Conservation (phyloP, 2,888 invertebrate species). For the Seladonia tumulorum region DNA sequence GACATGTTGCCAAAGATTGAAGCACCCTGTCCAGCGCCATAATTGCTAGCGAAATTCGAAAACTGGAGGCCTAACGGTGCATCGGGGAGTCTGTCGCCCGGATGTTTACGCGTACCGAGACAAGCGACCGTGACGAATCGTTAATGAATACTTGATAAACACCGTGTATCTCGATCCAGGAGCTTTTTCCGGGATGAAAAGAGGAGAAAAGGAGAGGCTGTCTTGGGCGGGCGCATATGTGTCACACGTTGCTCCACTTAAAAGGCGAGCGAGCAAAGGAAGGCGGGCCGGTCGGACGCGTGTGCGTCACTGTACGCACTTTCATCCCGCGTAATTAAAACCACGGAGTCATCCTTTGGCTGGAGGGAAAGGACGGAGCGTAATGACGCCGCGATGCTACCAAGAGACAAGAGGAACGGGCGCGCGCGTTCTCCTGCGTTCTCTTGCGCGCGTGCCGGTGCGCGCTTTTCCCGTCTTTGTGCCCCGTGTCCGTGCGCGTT, state of each 20-base stretch:
- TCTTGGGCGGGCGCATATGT: slow-evolving; percentile 34
- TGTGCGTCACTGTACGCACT: slow-evolving; percentile 74
- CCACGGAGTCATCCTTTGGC: slow-evolving; percentile 77
- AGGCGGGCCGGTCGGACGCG: slow-evolving; percentile 41
- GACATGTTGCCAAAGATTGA: no score
- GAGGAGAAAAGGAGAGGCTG: background rate
- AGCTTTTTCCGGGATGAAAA: background rate
- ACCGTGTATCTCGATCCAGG: background rate
- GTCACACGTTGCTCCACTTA: slow-evolving; percentile 61
- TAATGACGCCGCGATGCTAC: slow-evolving; percentile 73
- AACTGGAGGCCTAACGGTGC: no score
- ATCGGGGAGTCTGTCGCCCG: no score
- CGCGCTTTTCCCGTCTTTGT: slow-evolving; percentile 28
- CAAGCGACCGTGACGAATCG: background rate
- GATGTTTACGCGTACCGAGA: background rate
- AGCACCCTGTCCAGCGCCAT: no score
- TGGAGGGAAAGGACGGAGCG: slow-evolving; percentile 59
- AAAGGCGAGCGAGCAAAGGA: slow-evolving; percentile 55
- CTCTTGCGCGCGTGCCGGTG: background rate
- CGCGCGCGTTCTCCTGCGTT: slow-evolving; percentile 9
- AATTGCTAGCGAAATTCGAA: no score
- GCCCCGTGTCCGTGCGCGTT: slow-evolving; percentile 22
- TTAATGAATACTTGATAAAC: background rate
- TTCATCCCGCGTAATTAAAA: slow-evolving; percentile 83
- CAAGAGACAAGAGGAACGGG: slow-evolving; percentile 69